phyloP scores from a whole-genome alignment of 2,113 vertebrate species.

The Chamaea fasciata region DNA sequence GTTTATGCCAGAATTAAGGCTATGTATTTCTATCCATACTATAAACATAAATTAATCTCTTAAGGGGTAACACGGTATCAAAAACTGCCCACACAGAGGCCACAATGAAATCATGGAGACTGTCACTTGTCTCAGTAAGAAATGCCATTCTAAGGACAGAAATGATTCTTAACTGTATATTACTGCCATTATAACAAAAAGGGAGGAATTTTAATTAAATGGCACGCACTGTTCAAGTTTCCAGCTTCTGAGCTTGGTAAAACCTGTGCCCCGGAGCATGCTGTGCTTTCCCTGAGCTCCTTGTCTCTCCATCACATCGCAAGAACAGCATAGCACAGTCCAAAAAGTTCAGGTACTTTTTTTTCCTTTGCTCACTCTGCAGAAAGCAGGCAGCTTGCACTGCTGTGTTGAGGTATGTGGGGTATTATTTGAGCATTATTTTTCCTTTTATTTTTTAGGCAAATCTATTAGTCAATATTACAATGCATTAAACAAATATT shows the following conservation, averaged over 20 bases:
- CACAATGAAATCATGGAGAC: neutral
- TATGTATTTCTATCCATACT: neutral
- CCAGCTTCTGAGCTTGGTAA: neutral
- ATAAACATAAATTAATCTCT: neutral
- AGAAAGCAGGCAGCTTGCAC: neutral
- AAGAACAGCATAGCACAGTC: neutral
- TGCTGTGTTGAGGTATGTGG: neutral
- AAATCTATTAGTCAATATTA: neutral
- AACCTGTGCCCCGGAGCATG: neutral
- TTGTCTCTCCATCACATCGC: neutral
- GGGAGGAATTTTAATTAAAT: neutral
- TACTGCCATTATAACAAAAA: neutral
- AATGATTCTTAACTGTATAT: neutral
- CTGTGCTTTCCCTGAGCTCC: fast-evolving
- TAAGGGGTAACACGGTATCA: neutral
- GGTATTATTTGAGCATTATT: neutral
- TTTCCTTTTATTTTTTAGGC: neutral
- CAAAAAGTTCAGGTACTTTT: neutral
- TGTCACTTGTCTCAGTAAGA: neutral
- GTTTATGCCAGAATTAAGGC: neutral
- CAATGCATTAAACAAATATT: neutral
- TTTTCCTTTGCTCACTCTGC: neutral
- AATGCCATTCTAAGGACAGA: neutral
- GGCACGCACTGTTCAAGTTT: neutral
- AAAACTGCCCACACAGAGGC: neutral